Evolutionary conservation across 1,140 invertebrate species (phyloP), one percentile per base, ranked within the genome.

Genomic region (Nephila pilipes): DNA sequence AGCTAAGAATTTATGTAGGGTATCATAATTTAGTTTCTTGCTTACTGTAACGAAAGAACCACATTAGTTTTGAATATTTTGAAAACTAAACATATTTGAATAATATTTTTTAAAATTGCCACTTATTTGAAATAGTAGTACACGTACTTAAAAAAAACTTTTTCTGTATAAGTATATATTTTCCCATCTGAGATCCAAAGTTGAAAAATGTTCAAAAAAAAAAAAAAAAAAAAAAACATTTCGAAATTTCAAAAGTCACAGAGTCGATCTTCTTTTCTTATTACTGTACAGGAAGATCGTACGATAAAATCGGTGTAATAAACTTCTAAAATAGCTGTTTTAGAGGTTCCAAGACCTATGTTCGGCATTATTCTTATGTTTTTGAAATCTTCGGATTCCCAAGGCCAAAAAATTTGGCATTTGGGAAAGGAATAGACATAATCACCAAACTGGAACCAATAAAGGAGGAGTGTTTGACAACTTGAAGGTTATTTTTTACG

Each of bases 401-500:
- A 75, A 75, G 65, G 65, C 29, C 65, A 32, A 36, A 75, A 75
- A 75, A 32, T 29, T 75, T 75, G 65, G 25, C 10, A 18, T 75
- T 0, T 12, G n/a, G 22, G 16, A 75, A 75, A 75, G 25, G 29
- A 32, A 75, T 29, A 75, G 65, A 75, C 65, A 75, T 75, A 14
- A 32, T 18, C 65, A 75, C 16, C 65, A 32, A 75, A 75, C 29
- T 75, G 65, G 29, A 75, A 29, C 29, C 4, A 18, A 32, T 29
- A 29, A 58, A 29, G 29, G 29, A 75, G 65, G 65, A 32, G 65
- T 75, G 65, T 75, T 75, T 75, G 65, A 75, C 65, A 75, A 5
- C 29, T 29, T 75, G 65, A 75, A 75, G 65, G 65, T 75, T 32
- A 32, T 75, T 75, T 75, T 75, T 75, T 75, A 75, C 65, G 65